Conservation (phyloP, 2,888 invertebrate species). For the Trachelus troglodyta region DNA sequence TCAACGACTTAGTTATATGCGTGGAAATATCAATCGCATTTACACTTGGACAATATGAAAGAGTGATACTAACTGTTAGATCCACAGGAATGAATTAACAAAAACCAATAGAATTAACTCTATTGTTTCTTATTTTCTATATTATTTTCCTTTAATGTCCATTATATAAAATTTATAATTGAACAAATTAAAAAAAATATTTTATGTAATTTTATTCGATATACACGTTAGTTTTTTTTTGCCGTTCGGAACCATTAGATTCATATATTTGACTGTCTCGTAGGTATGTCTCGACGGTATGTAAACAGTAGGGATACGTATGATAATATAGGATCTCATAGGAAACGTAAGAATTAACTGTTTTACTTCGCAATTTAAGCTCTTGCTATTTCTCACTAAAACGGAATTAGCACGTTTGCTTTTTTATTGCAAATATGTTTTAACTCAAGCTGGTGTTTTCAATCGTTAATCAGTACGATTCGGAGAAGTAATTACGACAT, state of each 20-base stretch:
- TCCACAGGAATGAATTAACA: not conserved
- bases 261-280: not conserved
- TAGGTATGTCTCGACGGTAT: not conserved
- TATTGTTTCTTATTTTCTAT: too few relatives aligned
- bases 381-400: not conserved
- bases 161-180: not conserved
- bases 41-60: not conserved
- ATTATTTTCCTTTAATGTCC: not conserved
- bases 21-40: not conserved
- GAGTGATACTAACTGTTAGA: not conserved
- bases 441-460: not conserved
- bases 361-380: not conserved
- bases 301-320: not conserved
- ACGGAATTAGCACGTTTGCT: not conserved
- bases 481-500: not conserved
- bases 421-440: not conserved
- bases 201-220: not conserved
- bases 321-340: not conserved
- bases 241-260: not conserved
- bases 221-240: not conserved
- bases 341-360: not conserved
- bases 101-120: not conserved
- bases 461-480: not conserved
- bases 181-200: not conserved
- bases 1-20: not conserved